phyloP scores from a whole-genome alignment of 2,797 vertebrate species.

The Rhabdophis nuchalis region DNA sequence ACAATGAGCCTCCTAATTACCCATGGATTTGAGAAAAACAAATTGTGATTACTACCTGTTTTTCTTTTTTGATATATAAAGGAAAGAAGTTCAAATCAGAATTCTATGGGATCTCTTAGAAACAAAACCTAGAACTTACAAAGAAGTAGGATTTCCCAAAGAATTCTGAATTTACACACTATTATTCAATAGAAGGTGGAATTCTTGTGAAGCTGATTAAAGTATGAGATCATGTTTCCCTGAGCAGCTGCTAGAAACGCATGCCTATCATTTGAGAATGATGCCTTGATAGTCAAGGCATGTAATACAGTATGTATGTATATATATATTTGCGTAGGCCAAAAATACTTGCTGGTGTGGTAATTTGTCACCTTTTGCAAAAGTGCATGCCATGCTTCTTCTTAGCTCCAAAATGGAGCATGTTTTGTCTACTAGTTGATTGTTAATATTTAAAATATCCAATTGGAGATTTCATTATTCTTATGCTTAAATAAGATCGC shows the following conservation, averaged over 20 bases:
- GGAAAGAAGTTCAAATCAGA: background rate
- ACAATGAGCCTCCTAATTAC: background rate
- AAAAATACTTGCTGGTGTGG: background rate
- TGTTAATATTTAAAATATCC: background rate
- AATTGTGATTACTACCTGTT: background rate
- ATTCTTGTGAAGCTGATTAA: background rate
- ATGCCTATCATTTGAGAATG: conserved; percentile 5
- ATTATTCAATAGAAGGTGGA: background rate
- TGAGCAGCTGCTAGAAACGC: conserved; percentile 20
- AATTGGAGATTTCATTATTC: background rate
- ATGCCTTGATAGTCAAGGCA: background rate
- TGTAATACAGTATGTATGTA: background rate
- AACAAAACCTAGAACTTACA: background rate
- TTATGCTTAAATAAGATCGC: too few relatives aligned
- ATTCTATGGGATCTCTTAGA: background rate
- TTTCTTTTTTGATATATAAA: background rate
- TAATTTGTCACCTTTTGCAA: background rate
- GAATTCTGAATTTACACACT: background rate
- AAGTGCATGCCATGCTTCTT: background rate
- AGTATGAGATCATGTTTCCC: conserved; percentile 7
- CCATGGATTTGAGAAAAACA: background rate
- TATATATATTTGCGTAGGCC: background rate
- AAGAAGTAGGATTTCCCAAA: background rate
- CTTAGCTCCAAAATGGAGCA: background rate
- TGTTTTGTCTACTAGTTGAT: background rate